Conservation (phyloP, 2,797 vertebrate species). For the Anguilla obscura region DNA sequence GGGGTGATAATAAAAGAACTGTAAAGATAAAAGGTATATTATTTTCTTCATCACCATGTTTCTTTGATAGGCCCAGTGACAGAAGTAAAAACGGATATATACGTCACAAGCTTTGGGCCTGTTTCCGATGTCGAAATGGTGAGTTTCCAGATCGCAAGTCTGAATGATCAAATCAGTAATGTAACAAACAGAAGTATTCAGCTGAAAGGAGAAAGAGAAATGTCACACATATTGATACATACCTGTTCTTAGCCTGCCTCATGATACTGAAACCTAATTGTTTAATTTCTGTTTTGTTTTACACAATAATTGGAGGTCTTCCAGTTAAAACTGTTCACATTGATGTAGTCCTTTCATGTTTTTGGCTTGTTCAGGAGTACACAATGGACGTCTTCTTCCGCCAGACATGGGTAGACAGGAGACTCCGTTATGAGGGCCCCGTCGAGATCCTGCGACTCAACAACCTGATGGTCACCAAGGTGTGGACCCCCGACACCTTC, state of each 20-base stretch:
- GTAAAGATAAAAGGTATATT: not conserved
- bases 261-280: not conserved
- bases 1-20: not conserved
- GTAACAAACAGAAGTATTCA: not conserved
- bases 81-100: conserved; percentile 68
- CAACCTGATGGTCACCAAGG: conserved; percentile 83
- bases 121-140: conserved; percentile 69
- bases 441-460: conserved; percentile 82
- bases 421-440: conserved; percentile 79
- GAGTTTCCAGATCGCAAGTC: conserved; percentile 35
- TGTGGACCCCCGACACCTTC: conserved; percentile 84
- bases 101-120: conserved; percentile 67
- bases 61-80: conserved; percentile 60
- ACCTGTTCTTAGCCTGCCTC: not conserved
- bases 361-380: conserved; percentile 67
- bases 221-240: not conserved
- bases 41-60: not conserved
- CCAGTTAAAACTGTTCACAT: no score
- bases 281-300: not conserved
- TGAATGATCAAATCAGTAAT: not conserved
- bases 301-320: not conserved
- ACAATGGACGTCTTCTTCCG: conserved; percentile 86
- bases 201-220: not conserved
- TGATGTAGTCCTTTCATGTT: not conserved
- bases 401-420: conserved; percentile 82